Base-by-base conservation (phyloP, 1,140 invertebrate genomes). In the Muscidifurax raptorellus region DNA sequence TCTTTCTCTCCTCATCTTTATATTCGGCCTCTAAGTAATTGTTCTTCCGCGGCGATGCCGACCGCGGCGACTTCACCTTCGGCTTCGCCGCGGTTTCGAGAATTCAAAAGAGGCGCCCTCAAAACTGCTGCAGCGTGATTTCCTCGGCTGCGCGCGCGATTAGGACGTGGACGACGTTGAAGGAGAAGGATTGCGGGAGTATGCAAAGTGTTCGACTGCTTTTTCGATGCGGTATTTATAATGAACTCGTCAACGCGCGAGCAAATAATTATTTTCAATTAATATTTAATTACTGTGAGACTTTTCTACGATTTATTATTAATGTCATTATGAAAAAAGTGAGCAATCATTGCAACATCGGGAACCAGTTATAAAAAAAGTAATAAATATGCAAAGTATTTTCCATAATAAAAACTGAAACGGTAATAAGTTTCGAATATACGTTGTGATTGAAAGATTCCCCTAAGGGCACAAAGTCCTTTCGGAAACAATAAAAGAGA, bases 21-120 rank as follows among this genome's bases (percentile, higher is more conserved):
- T 32, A 82, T 90, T 89, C 86, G 85, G 87, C 80, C 84, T 88
- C 84, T 90, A n/a, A n/a, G n/a, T n/a, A 89, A 89, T 90, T 90
- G 86, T 89, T 87, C 83, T 86, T 87, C 85, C 87, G 85, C 52
- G 52, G 52, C 52, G 52, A 59, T 18, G 52, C 52, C 22, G 52
- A 27, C 64, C 72, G 86, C 67, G 12, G 85, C 88, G 18, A 67
- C 52, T 36, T 80, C 75, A 44, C 76, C 71, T 80, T 66, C 74
- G n/a, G 27, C 81, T 28, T 72, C 69, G 67, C 44, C 69, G 80
- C 72, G 80, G 80, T 82, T 82, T 82, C 22, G 52, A 47, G 10
- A 40, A 74, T 64, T 75, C 28, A 27, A 81, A 81, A 66, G 76
- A 30, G 47, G 27, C 59, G 78, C 52, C 52, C 52, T 59, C 52